Conservation (phyloP, 2,113 vertebrate genomes). For the Poeciliopsis retropinna region DNA sequence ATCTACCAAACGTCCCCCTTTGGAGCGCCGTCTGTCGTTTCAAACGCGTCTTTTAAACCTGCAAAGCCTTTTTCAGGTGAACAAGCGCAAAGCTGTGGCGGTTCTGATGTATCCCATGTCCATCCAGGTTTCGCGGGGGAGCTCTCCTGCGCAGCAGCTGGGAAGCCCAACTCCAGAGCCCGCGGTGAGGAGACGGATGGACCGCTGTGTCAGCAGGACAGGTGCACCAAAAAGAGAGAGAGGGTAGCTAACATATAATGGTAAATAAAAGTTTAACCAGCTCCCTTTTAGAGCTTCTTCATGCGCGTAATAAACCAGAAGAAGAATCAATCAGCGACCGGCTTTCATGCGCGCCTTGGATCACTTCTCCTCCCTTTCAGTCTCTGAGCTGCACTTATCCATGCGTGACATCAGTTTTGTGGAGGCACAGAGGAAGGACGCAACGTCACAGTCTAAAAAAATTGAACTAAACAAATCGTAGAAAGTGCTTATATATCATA, state of each 20-base stretch:
- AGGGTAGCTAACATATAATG: not conserved
- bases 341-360: conserved; percentile 31
- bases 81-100: conserved; percentile 2
- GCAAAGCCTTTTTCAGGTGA: conserved; percentile 39
- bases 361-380: conserved; percentile 38
- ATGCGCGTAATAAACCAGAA: not conserved
- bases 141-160: conserved; percentile 49
- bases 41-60: conserved; percentile 18
- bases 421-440: conserved; percentile 67
- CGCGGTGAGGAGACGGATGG: conserved; percentile 42
- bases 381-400: conserved; percentile 42
- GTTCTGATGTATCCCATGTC: conserved; percentile 52
- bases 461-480: not conserved
- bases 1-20: conserved; percentile 1
- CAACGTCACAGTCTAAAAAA: conserved; percentile 69
- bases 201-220: conserved; percentile 69
- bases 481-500: no score
- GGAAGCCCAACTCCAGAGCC: conserved; percentile 25
- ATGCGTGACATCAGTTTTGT: conserved; percentile 69
- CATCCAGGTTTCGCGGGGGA: conserved; percentile 45
- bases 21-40: not conserved
- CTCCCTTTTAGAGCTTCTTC: not conserved
- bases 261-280: not conserved
- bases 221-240: conserved; percentile 60
- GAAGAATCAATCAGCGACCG: conserved; percentile 31